These are phyloP conservation scores for Cotesia glomerata DNA, from an alignment of 1,140 invertebrate genomes.

Conservation along the genomic window DNA sequence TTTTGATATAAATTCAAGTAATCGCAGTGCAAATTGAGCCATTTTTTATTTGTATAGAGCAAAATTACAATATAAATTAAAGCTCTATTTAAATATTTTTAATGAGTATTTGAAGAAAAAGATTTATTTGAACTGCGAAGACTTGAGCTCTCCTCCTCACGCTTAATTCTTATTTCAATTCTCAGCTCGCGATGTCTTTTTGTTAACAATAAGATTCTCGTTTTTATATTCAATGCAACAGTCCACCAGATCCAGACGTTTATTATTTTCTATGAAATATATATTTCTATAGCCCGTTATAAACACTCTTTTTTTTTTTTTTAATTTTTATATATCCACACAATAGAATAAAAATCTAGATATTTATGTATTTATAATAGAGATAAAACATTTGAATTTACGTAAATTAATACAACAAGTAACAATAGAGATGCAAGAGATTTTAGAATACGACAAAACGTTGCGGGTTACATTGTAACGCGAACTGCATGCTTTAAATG, in stretches of 20 bases:
- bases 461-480: slow-evolving; percentile 26
- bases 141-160: slow-evolving; percentile 10
- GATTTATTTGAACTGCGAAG: slow-evolving; percentile 13
- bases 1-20: neutral
- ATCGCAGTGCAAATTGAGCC: neutral
- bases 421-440: neutral
- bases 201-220: slow-evolving; percentile 12
- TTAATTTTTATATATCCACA: too few species aligned
- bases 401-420: neutral
- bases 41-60: neutral
- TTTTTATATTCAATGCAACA: neutral
- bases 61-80: neutral
- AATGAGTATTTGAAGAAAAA: neutral
- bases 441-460: slow-evolving; percentile 2
- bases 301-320: neutral
- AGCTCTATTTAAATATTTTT: neutral
- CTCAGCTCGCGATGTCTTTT: neutral
- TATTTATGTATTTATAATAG: neutral
- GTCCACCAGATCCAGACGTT: neutral
- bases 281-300: neutral
- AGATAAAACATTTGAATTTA: neutral
- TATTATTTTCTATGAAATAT: neutral
- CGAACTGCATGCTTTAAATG: slow-evolving; percentile 63
- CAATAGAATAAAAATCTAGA: too few species aligned
- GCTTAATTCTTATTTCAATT: neutral